A percentile compares a stretch with the other conserved stretches of the same genome.
phyloP scores from a whole-genome alignment of 2,113 vertebrate species.

The Neogobius melanostomus region DNA sequence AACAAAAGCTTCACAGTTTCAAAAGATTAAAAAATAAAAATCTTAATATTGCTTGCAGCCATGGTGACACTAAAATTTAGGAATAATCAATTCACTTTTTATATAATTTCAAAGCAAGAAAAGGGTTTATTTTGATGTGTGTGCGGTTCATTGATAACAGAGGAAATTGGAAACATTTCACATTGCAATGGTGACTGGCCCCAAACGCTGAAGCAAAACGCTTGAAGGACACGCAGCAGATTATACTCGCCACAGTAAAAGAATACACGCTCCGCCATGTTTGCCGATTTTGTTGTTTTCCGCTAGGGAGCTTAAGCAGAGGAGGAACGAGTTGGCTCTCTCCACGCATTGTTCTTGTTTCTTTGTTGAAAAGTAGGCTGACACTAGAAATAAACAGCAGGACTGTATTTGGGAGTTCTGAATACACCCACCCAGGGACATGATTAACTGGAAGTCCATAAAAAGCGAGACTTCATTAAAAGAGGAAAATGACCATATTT shows the following conservation, averaged over 20 bases:
- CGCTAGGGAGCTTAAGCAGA: conserved; percentile 35
- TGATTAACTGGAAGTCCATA: conserved; percentile 27
- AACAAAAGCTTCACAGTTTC: conserved; percentile 28
- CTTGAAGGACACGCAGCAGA: conserved; percentile 45
- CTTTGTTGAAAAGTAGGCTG: conserved; percentile 34
- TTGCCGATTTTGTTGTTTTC: conserved; percentile 48
- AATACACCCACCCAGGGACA: conserved; percentile 33
- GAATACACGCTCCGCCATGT: conserved; percentile 42
- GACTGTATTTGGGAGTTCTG: conserved; percentile 39
- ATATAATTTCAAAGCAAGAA: neutral
- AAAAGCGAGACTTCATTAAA: conserved; percentile 45
- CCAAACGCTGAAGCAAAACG: conserved; percentile 36
- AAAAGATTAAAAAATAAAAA: neutral
- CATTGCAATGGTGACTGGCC: conserved; percentile 13
- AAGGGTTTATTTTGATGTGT: conserved; percentile 11
- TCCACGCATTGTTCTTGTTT: conserved; percentile 44
- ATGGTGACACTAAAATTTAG: conserved; percentile 11
- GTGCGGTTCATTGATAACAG: conserved; percentile 9
- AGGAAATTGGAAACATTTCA: conserved; percentile 14
- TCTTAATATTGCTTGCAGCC: conserved; percentile 45
- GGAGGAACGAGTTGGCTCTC: conserved; percentile 37
- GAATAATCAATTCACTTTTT: conserved; percentile 4
- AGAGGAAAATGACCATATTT: conserved; percentile 32
- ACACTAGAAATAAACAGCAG: conserved; percentile 15
- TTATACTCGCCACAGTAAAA: conserved; percentile 25